These are phyloP conservation scores for Phacellophora camtschatica DNA, from an alignment of 30 jellyfish, hydroid and myxozoan species.

Conservation along the genomic window DNA sequence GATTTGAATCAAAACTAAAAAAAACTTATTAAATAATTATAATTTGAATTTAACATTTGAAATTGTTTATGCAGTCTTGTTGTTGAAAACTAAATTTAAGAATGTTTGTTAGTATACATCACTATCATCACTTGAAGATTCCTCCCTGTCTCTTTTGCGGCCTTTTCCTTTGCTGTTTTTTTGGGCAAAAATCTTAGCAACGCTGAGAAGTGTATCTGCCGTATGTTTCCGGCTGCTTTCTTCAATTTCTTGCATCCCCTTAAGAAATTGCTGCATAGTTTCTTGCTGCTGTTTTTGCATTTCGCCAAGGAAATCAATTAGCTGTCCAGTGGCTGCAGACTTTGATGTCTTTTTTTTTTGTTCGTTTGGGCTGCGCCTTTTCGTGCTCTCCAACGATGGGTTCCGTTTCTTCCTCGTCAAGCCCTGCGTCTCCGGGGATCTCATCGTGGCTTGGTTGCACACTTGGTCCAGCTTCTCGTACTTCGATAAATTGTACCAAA, in stretches of 20 bases:
- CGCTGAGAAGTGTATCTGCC: not conserved
- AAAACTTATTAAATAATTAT: no score
- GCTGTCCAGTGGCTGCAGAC: constrained; percentile 2
- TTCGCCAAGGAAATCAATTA: not conserved
- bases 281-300: constrained; percentile 22
- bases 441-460: no score
- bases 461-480: no score
- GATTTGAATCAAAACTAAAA: no score
- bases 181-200: constrained; percentile 16
- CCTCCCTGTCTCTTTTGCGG: not conserved
- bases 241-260: constrained; percentile 19
- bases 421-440: no score
- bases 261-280: constrained; percentile 8
- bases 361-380: not conserved
- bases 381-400: not conserved
- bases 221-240: constrained; percentile 23
- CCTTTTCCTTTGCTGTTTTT: not conserved
- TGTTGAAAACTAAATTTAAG: no score
- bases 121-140: constrained; percentile 9
- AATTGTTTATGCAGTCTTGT: no score
- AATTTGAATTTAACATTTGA: no score
- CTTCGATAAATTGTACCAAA: no score
- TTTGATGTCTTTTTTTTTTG: constrained; percentile 16
- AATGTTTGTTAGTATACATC: no score
- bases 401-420: no score